Evolutionary conservation across 2,888 invertebrate species (phyloP), one percentile per base, ranked within the genome.

Genomic region (Cerceris rybyensis): DNA sequence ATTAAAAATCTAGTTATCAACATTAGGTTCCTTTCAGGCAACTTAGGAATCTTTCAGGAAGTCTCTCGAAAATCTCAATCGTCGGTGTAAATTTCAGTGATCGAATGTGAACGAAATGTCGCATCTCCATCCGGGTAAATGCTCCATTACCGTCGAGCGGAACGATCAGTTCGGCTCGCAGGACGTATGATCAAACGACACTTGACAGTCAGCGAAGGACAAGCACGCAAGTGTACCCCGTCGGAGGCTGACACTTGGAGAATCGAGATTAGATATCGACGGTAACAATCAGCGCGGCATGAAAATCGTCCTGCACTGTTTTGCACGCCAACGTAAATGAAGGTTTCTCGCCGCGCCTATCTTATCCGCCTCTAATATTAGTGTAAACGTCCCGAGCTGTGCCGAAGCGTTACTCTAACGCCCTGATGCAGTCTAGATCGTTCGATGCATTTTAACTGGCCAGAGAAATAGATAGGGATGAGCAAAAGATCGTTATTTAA

Each of bases 191-290:
- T 77, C 80, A 72, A 81, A 78, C 79, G 60, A 72, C 75, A 79
- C 75, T 82, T 75, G 75, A 82, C 82, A 75, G 75, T 57, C 64
- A 13, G 2, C 75, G 75, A 67, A 63, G 72, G 72, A 82, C 79
- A 82, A 75, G 75, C 75, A 61, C 79, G 75, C 69, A 65, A 17
- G 64, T 76, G 63, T 76, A 75, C 76, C 64, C 59, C 73, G 83
- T 80, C 80, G 49, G 71, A 8, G 28, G 63, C 78, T 68, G 71
- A 80, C 77, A 70, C 83, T 61, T 16, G 58, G 70, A 54, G 14
- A 60, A 66, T 50, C 60, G 42, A 74, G 81, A 82, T 83, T 82
- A 82, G 78, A 82, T 83, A 81, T 83, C 81, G 74, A 72, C 69
- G 74, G 70, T 69, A 81, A 83, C 81, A 70, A 80, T 80, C 71